These are phyloP conservation scores for Datnioides undecimradiatus DNA, from an alignment of 2,113 vertebrate genomes.

Conservation along the genomic window DNA sequence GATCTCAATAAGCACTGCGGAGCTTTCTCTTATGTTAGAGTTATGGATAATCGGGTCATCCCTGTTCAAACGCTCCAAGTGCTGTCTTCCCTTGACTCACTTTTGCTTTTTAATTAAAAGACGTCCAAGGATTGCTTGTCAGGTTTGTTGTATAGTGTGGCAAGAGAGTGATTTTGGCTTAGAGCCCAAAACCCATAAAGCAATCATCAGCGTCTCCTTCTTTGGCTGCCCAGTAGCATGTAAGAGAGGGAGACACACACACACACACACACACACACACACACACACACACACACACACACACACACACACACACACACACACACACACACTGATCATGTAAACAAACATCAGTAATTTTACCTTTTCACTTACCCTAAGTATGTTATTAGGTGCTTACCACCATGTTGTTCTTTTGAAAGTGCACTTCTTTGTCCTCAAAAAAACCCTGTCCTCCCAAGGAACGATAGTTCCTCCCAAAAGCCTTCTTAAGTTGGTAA, in stretches of 20 bases:
- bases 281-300: too few relatives aligned
- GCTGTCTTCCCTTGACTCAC: not conserved
- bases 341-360: not conserved
- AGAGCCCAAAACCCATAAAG: conserved; percentile 1
- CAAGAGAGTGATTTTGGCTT: not conserved
- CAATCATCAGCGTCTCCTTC: not conserved
- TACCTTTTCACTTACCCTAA: not conserved
- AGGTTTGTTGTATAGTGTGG: conserved; percentile 5
- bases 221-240: not conserved
- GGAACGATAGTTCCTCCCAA: conserved; percentile 12
- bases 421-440: not conserved
- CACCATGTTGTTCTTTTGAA: not conserved
- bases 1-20: not conserved
- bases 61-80: not conserved
- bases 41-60: not conserved
- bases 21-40: not conserved
- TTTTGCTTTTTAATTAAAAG: conserved; percentile 22
- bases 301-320: too few relatives aligned
- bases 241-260: not conserved
- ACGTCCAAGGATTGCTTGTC: conserved; percentile 6
- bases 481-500: conserved; percentile 13
- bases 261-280: too few relatives aligned
- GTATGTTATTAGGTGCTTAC: conserved; percentile 4
- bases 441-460: conserved; percentile 8
- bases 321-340: too few relatives aligned